phyloP scores from a whole-genome alignment of 2,888 invertebrate species.

The Ypsolopha sequella region DNA sequence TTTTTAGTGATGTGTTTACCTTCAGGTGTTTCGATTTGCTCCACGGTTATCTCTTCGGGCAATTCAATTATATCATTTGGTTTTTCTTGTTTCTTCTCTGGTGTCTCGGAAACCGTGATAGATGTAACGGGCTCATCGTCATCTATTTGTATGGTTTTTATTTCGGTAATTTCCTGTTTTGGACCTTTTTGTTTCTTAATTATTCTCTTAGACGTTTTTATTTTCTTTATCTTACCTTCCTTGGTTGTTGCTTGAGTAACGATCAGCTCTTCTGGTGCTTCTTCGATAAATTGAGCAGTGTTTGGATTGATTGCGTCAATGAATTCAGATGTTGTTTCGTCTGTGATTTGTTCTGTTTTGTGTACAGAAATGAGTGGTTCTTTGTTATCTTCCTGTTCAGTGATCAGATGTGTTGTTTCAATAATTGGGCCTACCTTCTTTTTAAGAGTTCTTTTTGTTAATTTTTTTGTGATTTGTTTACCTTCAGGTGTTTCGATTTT shows the following conservation, averaged over 20 bases:
- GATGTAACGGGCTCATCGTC: constrained; percentile 35
- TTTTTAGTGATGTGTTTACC: constrained; percentile 14
- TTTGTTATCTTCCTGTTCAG: constrained; percentile 22
- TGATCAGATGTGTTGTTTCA: constrained; percentile 28
- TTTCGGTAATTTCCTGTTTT: constrained; percentile 24
- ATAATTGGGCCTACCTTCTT: constrained; percentile 25
- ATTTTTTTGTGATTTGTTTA: constrained; percentile 17
- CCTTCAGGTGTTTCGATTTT: background rate
- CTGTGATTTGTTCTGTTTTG: constrained; percentile 7
- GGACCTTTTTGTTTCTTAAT: constrained; percentile 24
- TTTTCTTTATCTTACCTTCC: constrained; percentile 18
- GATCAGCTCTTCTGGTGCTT: constrained; percentile 41
- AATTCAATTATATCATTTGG: constrained; percentile 21
- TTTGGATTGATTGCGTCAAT: constrained; percentile 15
- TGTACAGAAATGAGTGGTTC: constrained; percentile 16
- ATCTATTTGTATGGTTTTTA: constrained; percentile 23
- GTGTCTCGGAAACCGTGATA: constrained; percentile 24
- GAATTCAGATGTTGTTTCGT: constrained; percentile 7
- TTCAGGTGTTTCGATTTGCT: constrained; percentile 10
- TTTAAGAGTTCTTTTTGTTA: constrained; percentile 23
- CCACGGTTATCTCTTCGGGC: constrained; percentile 31
- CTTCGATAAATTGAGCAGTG: constrained; percentile 6
- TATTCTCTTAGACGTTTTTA: constrained; percentile 32
- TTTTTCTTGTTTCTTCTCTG: constrained; percentile 22
- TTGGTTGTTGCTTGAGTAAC: constrained; percentile 28